Evolutionary conservation across 2,888 invertebrate species (phyloP), one percentile per base, ranked within the genome.

Genomic region (Volucella inanis): DNA sequence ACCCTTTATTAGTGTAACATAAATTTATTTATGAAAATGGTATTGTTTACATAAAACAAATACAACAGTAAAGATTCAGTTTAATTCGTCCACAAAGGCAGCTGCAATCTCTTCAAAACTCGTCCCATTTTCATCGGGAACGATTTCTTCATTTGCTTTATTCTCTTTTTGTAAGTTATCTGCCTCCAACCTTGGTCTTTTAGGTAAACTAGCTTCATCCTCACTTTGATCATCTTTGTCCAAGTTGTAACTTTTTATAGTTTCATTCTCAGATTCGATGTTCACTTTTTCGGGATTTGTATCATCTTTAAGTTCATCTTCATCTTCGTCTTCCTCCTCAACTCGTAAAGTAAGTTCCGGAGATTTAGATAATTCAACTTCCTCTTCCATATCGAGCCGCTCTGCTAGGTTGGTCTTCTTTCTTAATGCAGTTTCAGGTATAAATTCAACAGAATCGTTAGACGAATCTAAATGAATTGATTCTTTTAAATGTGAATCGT

Each of bases 21-120:
- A 31, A 61, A 59, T 49, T 49, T 61, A 41, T 47, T 15, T 14
- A 22, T 12, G 49, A 75, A 65, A 65, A 18, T 39, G 50, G 18
- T 18, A 18, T 65, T 41, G 57, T 57, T 49, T n/a, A 3, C 1
- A 31, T 10, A 67, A 31, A 14, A 6, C 10, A 45, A 3, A 41
- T 47, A 62, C 1, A 14, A 15, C 3, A 12, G n/a, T 31, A 31
- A 50, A 6, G 14, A 22, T 22, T 76, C 86, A 88, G 77, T 88
- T 86, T 52, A 89, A 79, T 75, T 89, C 89, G 77, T 89, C 88
- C 8, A 89, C 88, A 87, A 89, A 89, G 10, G 87, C 70, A 4
- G 88, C 87, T 43, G 84, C 87, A 49, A 89, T 88, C 50, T 89
- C 88, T 49, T 87, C 83, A 41, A 87, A 82, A 55, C 47, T 62